Evolutionary conservation across 2,888 invertebrate species (phyloP).

Genomic region (Chymomyza procnemis): DNA sequence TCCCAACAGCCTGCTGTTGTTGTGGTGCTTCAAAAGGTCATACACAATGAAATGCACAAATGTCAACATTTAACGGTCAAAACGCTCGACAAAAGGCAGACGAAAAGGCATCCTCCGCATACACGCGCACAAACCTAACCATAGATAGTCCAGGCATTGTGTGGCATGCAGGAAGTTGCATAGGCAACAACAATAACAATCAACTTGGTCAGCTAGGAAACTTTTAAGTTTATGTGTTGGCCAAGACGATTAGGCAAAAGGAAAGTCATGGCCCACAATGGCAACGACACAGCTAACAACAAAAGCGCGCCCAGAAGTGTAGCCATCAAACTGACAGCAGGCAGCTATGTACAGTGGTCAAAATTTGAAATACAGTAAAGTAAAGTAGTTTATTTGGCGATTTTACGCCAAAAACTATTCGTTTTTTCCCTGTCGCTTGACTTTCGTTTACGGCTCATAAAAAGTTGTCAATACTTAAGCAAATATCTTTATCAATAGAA

Average conservation of each 20-base stretch:
- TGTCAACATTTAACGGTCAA: constrained; percentile 72
- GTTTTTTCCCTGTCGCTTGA: no score
- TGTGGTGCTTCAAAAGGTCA: constrained; percentile 63
- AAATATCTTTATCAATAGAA: no score
- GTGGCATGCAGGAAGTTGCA: constrained; percentile 24
- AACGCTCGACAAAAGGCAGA: constrained; percentile 48
- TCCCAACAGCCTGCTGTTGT: constrained; percentile 38
- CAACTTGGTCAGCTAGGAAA: constrained; percentile 20
- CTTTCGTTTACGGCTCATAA: no score
- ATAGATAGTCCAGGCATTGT: constrained; percentile 42
- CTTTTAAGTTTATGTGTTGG: constrained; percentile 63
- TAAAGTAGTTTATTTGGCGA: no score
- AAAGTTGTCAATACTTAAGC: no score
- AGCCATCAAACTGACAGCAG: background rate
- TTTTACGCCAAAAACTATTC: no score
- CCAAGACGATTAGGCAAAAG: constrained; percentile 25
- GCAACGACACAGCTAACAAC: background rate
- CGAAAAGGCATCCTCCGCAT: background rate
- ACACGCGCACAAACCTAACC: constrained; percentile 8
- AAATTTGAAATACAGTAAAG: background rate
- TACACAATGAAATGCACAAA: constrained; percentile 71
- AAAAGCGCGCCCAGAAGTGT: background rate
- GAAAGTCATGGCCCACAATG: constrained; percentile 54
- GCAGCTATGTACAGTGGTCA: background rate
- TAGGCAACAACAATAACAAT: background rate